Base-by-base conservation (phyloP, 35 echinoderm and acorn worm species). In the Ophiothrix spiculata region DNA sequence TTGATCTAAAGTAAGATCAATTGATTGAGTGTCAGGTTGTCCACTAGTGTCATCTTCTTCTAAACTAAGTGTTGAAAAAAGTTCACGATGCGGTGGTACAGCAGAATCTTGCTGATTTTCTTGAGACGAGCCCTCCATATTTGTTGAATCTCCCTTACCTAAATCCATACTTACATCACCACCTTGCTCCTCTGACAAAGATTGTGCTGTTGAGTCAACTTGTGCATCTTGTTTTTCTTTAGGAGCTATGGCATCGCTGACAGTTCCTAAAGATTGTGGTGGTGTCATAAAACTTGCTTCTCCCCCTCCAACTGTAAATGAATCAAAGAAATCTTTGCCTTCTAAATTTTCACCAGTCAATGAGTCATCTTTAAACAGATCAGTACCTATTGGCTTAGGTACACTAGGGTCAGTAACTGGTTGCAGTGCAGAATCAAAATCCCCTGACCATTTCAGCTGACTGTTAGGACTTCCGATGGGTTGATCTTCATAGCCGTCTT, bases 291-390 rank as follows among this genome's bases (percentile, higher is more conserved):
- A 77, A 41, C 35, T 63, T 56, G 35, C 34, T 75, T 36, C 80
- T 37, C 38, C 74, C 10, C 69, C 35, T 34, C 31, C 73, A 56
- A 80, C 84, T 38, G 88, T 74, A 33, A 90, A 90, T 37, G 88
- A 90, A 90, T 90, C 88, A 90, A 90, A 90, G 84, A 90, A 63
- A 64, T 77, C 33, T 42, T 46, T 32, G 1, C 41, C 32, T 81
- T 76, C 64, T 76, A 33, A n/a, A 31, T 33, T 38, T 35, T 33
- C 11, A 19, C 40, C 28, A 33, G 74, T 23, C 37, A 41, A 33
- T 8, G 74, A 23, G 12, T 77, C 81, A 36, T 84, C 81, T 21
- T 77, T 77, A 41, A 90, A 90, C 32, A 84, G 82, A 35, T 74
- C 74, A 23, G 60, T 74, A n/a, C 54, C 73, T 12, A 32, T 29